These are phyloP conservation scores for Heterocephalus glaber DNA, from an alignment of 2,113 vertebrate genomes.

Conservation along the genomic window DNA sequence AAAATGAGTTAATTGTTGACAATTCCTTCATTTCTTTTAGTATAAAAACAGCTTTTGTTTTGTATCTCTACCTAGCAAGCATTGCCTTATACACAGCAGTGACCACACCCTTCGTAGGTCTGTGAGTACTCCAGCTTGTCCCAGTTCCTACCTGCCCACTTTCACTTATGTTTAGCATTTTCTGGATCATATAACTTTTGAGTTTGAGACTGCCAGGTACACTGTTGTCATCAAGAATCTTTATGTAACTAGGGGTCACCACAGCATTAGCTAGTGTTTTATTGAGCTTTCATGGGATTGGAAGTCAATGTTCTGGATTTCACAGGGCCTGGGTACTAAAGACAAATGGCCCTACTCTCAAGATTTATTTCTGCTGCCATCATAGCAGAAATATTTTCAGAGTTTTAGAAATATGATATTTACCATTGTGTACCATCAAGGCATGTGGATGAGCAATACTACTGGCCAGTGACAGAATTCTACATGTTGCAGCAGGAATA, in stretches of 20 bases:
- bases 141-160: background rate
- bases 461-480: too few species aligned
- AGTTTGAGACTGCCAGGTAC: background rate
- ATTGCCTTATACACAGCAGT: background rate
- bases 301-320: background rate
- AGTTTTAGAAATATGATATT: background rate
- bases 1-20: background rate
- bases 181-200: background rate
- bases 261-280: background rate
- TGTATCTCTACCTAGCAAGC: background rate
- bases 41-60: background rate
- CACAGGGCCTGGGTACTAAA: background rate
- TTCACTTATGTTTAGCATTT: background rate
- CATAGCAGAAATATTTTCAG: background rate
- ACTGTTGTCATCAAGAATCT: background rate
- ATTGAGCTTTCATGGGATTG: background rate
- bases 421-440: background rate
- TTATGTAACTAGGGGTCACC: background rate
- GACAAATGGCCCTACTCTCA: background rate
- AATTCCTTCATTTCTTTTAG: background rate
- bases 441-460: background rate
- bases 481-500: too few species aligned
- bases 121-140: background rate
- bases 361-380: conserved; percentile 23
- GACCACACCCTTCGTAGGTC: accelerated